These are phyloP conservation scores for Sorex fumeus DNA, from an alignment of 2,113 vertebrate species.

Conservation along the genomic window DNA sequence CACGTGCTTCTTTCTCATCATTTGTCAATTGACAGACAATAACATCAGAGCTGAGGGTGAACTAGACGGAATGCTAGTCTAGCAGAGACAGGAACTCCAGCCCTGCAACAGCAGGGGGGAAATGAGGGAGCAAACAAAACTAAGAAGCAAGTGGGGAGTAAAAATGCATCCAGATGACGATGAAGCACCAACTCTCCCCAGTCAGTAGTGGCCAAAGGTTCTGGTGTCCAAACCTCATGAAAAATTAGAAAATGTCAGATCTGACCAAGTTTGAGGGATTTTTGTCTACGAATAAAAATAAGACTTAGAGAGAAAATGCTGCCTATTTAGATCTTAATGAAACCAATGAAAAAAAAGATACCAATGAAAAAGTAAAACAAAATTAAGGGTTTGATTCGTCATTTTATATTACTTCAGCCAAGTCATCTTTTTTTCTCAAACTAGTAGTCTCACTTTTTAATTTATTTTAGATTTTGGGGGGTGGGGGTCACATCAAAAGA, in stretches of 20 bases:
- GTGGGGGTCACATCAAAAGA: too few relatives aligned
- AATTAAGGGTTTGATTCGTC: background rate
- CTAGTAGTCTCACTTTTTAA: background rate
- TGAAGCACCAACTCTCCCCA: background rate
- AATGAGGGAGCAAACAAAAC: background rate
- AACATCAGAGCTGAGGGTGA: background rate
- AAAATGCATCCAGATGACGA: background rate
- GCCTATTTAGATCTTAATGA: background rate
- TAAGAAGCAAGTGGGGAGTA: constrained; percentile 32
- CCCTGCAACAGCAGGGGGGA: background rate
- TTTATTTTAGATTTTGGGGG: too few relatives aligned
- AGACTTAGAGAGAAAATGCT: background rate
- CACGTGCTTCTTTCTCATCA: constrained; percentile 7
- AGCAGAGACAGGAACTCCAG: constrained; percentile 65
- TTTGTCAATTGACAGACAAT: constrained; percentile 47
- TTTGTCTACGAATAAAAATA: constrained; percentile 38
- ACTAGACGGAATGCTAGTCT: constrained; percentile 38
- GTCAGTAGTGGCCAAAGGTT: background rate
- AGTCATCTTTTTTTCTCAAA: background rate
- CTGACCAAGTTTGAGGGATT: background rate
- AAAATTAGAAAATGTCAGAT: constrained; percentile 51
- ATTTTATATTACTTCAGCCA: background rate
- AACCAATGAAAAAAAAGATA: background rate
- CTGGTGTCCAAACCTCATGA: constrained; percentile 18
- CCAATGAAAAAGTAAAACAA: background rate